A percentile compares a stretch with the other conserved stretches of the same genome.
These are phyloP conservation scores for Leucoraja ocellata DNA, from an alignment of 2,797 vertebrate species.

Conservation along the genomic window DNA sequence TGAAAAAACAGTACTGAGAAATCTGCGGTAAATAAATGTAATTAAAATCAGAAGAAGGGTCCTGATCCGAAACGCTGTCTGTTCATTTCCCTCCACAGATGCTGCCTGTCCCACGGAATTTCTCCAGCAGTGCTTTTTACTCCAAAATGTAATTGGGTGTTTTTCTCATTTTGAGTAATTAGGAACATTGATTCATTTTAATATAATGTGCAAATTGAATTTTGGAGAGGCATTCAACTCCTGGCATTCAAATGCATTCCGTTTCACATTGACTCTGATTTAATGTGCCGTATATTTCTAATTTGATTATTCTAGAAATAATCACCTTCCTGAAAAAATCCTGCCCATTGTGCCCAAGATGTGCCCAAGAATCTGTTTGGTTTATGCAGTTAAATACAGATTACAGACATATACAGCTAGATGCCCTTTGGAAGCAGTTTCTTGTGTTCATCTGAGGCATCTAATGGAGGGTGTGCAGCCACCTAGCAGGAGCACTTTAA, in stretches of 20 bases:
- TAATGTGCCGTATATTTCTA: background rate
- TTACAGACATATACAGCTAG: background rate
- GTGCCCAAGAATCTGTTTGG: background rate
- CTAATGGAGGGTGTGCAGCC: background rate
- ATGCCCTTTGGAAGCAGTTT: background rate
- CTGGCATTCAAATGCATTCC: background rate
- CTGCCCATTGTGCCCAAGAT: background rate
- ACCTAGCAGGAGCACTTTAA: background rate
- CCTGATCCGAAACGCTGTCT: too few relatives aligned
- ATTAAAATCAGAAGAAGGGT: too few relatives aligned
- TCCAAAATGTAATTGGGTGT: too few relatives aligned
- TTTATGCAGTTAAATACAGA: background rate
- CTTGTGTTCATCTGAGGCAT: background rate
- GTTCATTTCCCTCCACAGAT: too few relatives aligned
- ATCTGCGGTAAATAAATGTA: background rate
- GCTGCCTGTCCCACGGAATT: too few relatives aligned
- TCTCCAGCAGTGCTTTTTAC: too few relatives aligned
- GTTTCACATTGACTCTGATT: background rate
- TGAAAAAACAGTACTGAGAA: background rate
- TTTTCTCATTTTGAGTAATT: background rate
- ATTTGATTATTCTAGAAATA: background rate
- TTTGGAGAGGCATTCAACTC: background rate
- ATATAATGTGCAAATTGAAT: background rate
- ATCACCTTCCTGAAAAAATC: background rate
- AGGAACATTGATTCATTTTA: background rate